Evolutionary conservation across 23 tunicate genomes (phyloP).

Genomic region (Styela clava): DNA sequence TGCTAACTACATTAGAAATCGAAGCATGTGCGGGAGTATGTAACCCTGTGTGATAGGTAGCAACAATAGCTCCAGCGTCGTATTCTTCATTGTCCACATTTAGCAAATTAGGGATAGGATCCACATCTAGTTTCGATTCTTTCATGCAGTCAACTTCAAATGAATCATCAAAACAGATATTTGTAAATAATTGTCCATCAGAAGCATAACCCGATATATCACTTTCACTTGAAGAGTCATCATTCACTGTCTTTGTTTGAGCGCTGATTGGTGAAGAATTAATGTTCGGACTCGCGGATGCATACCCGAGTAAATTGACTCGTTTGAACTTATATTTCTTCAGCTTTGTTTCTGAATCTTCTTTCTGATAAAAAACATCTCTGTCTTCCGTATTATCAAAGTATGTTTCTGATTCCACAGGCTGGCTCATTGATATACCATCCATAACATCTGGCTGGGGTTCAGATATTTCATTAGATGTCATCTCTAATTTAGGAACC

Average conservation of each 20-base stretch:
- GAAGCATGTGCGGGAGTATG: not conserved
- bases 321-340: slow-evolving; percentile 11
- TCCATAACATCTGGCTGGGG: not conserved
- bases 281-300: not conserved
- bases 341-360: not conserved
- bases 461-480: not conserved
- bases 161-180: not conserved
- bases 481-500: not conserved
- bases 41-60: not conserved
- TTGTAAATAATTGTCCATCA: not conserved
- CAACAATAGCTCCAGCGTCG: not conserved
- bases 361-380: not conserved
- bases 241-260: not conserved
- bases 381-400: not conserved
- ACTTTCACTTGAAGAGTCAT: not conserved
- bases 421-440: not conserved
- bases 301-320: not conserved
- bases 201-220: not conserved
- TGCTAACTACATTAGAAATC: not conserved
- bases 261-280: not conserved
- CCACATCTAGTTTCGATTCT: not conserved
- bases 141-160: not conserved
- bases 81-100: not conserved
- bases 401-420: not conserved
- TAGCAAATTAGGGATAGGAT: not conserved